Evolutionary conservation across 2,797 vertebrate genomes (phyloP).

Genomic region (Galaxias olidus): DNA sequence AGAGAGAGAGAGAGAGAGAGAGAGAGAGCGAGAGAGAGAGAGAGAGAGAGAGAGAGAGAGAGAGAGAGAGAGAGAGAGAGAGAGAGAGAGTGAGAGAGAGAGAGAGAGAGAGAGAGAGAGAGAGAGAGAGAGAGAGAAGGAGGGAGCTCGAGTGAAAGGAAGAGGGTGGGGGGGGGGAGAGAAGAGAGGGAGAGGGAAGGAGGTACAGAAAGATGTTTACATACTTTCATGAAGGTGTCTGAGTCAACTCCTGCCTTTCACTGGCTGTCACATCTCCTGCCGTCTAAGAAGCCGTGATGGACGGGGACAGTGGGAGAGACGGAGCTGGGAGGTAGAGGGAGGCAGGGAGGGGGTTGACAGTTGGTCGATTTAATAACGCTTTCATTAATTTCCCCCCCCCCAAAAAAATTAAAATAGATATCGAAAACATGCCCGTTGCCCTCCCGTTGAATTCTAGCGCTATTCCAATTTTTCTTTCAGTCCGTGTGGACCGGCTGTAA

Average conservation of each 20-base stretch:
- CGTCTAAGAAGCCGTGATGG: slow-evolving; percentile 34
- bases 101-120: slow-evolving; percentile 28
- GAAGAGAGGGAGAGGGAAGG: slow-evolving; percentile 1
- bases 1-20: slow-evolving; percentile 19
- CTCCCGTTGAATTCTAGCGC: too few relatives aligned
- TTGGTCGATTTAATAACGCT: too few relatives aligned
- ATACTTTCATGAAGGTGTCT: slow-evolving; percentile 51
- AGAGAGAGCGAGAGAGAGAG: slow-evolving; percentile 26
- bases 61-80: slow-evolving; percentile 17
- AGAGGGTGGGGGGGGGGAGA: not conserved
- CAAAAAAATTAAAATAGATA: too few relatives aligned
- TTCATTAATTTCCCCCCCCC: too few relatives aligned
- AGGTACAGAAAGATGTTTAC: slow-evolving; percentile 43
- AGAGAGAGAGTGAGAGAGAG: slow-evolving; percentile 24
- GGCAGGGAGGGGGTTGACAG: not conserved
- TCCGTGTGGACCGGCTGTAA: too few relatives aligned
- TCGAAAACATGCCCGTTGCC: too few relatives aligned
- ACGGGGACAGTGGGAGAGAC: slow-evolving; percentile 20
- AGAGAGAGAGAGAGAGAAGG: slow-evolving; percentile 20
- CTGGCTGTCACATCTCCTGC: slow-evolving; percentile 44
- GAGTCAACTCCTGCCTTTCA: slow-evolving; percentile 37
- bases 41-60: slow-evolving; percentile 1
- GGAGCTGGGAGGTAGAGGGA: not conserved
- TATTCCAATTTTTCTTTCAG: too few relatives aligned
- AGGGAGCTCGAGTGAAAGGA: slow-evolving; percentile 6